phyloP scores from a whole-genome alignment of 2,797 vertebrate genomes.

The Sebastes kiyomatsui region DNA sequence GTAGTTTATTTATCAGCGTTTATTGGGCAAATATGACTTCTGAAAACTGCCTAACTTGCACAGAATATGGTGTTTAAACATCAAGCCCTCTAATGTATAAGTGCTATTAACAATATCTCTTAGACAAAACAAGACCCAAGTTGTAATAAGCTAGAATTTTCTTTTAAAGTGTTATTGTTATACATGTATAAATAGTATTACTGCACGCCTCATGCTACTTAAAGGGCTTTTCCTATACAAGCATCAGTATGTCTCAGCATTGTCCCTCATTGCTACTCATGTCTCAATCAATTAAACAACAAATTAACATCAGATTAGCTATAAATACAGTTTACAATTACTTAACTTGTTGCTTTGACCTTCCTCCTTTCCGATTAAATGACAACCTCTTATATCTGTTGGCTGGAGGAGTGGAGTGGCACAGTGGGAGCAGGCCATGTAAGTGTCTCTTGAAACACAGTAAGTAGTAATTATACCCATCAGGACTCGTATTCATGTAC shows the following conservation, averaged over 20 bases:
- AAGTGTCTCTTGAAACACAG: slow-evolving; percentile 11
- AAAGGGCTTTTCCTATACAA: not conserved
- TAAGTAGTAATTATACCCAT: slow-evolving; percentile 11
- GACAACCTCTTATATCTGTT: not conserved
- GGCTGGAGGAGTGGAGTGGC: not conserved
- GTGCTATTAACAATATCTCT: not conserved
- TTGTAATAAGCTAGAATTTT: not conserved
- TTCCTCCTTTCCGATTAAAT: slow-evolving; percentile 8
- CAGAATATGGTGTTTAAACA: not conserved
- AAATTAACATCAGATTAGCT: not conserved
- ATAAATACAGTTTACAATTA: not conserved
- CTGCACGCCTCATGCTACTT: not conserved
- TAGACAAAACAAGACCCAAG: not conserved
- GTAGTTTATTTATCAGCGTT: not conserved
- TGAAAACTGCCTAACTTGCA: not conserved
- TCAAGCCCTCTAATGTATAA: not conserved
- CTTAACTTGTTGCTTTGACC: slow-evolving; percentile 9
- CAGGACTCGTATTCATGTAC: not conserved
- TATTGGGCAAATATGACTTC: not conserved
- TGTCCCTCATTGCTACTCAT: not conserved
- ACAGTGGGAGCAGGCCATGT: not conserved
- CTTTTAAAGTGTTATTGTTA: not conserved
- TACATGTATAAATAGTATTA: not conserved
- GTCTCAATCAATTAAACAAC: slow-evolving; percentile 14
- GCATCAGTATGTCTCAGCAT: not conserved